Conservation (phyloP, 2,113 vertebrate species). For the Lampris incognitus region DNA sequence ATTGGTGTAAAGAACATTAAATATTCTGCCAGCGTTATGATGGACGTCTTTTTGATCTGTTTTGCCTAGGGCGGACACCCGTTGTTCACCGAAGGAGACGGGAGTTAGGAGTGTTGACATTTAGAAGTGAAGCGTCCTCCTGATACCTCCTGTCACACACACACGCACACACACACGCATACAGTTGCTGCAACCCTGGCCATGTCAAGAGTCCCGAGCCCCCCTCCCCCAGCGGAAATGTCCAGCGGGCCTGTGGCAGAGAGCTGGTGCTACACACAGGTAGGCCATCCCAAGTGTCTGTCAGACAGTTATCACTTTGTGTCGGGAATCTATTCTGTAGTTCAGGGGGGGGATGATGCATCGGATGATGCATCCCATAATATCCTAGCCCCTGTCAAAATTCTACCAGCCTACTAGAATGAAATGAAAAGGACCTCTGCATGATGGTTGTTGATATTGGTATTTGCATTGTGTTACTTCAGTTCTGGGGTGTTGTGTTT, state of each 20-base stretch:
- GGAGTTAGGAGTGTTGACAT: constrained; percentile 55
- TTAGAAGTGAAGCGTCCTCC: constrained; percentile 54
- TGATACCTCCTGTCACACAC: constrained; percentile 54
- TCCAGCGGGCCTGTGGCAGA: constrained; percentile 98
- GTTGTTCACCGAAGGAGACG: constrained; percentile 56
- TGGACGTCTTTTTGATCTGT: not conserved
- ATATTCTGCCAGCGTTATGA: no score
- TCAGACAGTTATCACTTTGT: no score
- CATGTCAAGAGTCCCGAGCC: constrained; percentile 99
- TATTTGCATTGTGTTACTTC: no score
- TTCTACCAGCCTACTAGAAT: no score
- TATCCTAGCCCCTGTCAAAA: no score
- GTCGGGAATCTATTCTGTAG: no score
- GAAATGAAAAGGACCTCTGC: no score
- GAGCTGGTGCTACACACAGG: constrained; percentile 99
- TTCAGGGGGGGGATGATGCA: no score
- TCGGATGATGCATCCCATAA: no score
- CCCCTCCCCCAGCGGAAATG: constrained; percentile 99
- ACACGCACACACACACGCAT: not conserved
- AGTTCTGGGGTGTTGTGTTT: no score
- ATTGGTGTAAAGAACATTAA: no score
- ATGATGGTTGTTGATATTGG: no score
- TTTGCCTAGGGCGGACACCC: constrained; percentile 60
- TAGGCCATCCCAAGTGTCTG: constrained; percentile 43
- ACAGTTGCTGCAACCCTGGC: constrained; percentile 84